A percentile compares a stretch with the other conserved stretches of the same genome.
These are phyloP conservation scores for Clinocottus analis DNA, from an alignment of 2,113 vertebrate species.

Conservation along the genomic window DNA sequence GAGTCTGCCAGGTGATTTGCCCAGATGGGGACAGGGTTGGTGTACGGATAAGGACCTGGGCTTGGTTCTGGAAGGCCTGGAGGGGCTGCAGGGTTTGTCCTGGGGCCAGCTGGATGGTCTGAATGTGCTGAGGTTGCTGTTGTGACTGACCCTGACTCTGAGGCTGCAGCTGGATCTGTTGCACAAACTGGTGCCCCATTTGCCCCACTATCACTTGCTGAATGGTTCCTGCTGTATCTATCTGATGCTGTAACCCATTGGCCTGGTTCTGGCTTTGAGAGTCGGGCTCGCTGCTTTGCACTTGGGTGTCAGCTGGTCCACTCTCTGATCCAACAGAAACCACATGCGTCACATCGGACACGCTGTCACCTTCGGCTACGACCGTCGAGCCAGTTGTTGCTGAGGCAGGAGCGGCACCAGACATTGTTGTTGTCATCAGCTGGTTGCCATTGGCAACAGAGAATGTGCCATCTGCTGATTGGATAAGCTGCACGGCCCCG, in stretches of 20 bases:
- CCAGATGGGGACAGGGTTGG: conserved; percentile 95
- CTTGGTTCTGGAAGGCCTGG: conserved; percentile 92
- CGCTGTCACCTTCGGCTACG: conserved; percentile 82
- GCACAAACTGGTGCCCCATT: conserved; percentile 93
- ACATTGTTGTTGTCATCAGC: conserved; percentile 84
- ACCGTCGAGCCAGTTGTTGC: conserved; percentile 82
- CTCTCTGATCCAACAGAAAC: conserved; percentile 85
- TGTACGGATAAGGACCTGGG: conserved; percentile 97
- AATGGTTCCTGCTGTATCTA: conserved; percentile 88
- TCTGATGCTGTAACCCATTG: conserved; percentile 90
- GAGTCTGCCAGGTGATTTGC: conserved; percentile 98
- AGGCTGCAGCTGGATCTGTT: conserved; percentile 96
- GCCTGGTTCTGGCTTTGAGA: conserved; percentile 89
- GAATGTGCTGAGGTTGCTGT: conserved; percentile 90
- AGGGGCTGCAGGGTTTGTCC: conserved; percentile 84
- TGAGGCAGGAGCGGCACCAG: conserved; percentile 83
- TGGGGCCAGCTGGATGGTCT: conserved; percentile 93
- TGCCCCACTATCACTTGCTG: conserved; percentile 97
- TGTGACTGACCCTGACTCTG: conserved; percentile 81
- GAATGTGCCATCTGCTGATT: conserved; percentile 89
- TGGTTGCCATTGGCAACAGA: conserved; percentile 95
- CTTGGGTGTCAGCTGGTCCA: conserved; percentile 82
- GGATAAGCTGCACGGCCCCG: conserved; percentile 90
- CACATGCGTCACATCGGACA: conserved; percentile 87
- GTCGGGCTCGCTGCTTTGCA: conserved; percentile 84